Conservation (phyloP, 2,113 vertebrate species). For the Calypte anna region DNA sequence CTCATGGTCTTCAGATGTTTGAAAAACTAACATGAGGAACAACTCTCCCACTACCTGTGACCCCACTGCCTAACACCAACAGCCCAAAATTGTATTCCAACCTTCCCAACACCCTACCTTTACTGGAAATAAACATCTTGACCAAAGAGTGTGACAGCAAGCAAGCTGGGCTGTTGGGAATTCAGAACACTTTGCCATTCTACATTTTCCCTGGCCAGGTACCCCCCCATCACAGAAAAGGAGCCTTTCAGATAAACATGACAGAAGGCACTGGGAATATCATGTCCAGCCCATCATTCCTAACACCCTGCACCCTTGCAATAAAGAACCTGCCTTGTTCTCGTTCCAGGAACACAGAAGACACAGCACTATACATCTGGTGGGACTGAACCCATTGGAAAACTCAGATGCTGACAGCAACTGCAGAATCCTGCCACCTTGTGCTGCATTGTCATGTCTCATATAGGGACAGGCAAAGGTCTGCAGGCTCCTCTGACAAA, state of each 20-base stretch:
- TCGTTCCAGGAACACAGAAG: neutral
- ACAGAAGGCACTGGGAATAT: neutral
- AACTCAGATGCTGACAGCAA: neutral
- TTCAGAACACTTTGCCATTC: rapidly evolving
- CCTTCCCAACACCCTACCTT: neutral
- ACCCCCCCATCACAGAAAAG: neutral
- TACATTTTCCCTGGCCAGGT: neutral
- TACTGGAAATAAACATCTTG: neutral
- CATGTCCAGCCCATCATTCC: rapidly evolving
- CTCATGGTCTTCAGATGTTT: neutral
- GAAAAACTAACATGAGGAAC: neutral
- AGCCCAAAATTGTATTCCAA: neutral
- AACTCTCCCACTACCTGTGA: neutral
- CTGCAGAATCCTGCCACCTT: neutral
- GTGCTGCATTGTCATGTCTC: rapidly evolving
- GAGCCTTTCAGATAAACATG: rapidly evolving
- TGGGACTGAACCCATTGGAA: neutral
- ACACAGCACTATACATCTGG: rapidly evolving
- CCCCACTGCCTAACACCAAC: neutral
- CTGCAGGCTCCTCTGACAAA: rapidly evolving
- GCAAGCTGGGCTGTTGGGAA: neutral
- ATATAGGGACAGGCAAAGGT: rapidly evolving
- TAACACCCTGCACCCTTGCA: neutral
- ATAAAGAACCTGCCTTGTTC: neutral
- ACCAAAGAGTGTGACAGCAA: neutral